Percentiles rank a stretch among this genome's conserved stretches.
These are phyloP conservation scores for Unio pictorum DNA, from an alignment of 2,888 invertebrate genomes.

Conservation along the genomic window DNA sequence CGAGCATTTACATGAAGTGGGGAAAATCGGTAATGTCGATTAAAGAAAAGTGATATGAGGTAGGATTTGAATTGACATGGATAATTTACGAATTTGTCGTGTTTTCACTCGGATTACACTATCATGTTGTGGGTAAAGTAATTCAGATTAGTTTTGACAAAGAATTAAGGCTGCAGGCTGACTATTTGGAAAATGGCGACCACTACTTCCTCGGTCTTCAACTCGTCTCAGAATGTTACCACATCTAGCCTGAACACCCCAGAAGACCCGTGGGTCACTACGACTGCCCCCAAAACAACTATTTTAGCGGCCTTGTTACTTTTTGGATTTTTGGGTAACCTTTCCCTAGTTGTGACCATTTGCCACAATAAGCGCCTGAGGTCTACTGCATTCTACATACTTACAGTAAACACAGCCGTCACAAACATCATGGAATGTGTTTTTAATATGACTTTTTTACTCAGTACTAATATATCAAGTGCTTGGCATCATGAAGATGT, in stretches of 20 bases:
- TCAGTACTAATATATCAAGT: conserved; percentile 49
- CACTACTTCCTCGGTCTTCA: neutral
- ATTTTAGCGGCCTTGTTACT: conserved; percentile 58
- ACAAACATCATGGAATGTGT: conserved; percentile 58
- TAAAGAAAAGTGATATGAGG: no score
- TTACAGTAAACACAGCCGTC: conserved; percentile 54
- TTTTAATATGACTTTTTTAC: conserved; percentile 59
- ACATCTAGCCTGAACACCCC: no score
- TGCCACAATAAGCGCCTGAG: conserved; percentile 49
- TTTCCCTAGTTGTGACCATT: conserved; percentile 53
- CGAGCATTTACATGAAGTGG: no score
- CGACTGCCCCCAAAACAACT: conserved; percentile 30
- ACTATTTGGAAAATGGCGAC: neutral
- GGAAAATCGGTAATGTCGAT: no score
- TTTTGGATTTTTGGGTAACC: conserved; percentile 54
- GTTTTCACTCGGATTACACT: no score
- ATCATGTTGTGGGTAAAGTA: no score
- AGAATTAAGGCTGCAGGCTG: no score
- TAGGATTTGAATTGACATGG: no score
- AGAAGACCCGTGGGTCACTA: conserved; percentile 15
- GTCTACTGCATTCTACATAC: conserved; percentile 42
- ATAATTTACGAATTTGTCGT: no score
- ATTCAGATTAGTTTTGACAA: no score
- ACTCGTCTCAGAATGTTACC: no score
- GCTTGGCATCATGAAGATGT: conserved; percentile 52